Conservation (phyloP, 1,140 invertebrate species). For the Lineus longissimus region DNA sequence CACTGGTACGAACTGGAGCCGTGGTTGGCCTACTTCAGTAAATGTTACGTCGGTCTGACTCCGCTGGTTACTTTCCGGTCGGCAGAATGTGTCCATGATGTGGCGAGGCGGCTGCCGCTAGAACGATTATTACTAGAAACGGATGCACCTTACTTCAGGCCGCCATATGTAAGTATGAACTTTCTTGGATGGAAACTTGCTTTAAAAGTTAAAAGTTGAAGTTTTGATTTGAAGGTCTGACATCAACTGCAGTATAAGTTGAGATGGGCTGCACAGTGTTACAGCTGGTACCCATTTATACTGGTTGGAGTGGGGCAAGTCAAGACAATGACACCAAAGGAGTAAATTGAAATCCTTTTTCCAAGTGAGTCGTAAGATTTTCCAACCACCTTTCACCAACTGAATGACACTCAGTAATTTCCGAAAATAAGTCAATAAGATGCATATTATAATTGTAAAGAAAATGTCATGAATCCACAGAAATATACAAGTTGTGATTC, state of each 20-base stretch:
- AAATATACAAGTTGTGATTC: too few species aligned
- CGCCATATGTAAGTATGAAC: conserved; percentile 30
- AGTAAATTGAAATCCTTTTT: too few species aligned
- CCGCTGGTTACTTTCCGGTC: conserved; percentile 50
- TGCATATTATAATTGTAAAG: too few species aligned
- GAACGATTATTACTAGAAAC: conserved; percentile 55
- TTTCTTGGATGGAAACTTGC: not conserved
- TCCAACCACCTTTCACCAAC: too few species aligned
- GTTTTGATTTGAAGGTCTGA: not conserved
- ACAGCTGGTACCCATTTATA: not conserved
- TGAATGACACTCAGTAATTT: too few species aligned
- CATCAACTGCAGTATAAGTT: not conserved
- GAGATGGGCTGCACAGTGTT: not conserved
- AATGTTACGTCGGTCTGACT: conserved; percentile 55
- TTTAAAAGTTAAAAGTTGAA: not conserved
- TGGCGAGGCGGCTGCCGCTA: conserved; percentile 51
- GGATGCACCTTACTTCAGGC: conserved; percentile 58
- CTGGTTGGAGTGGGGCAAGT: too few species aligned
- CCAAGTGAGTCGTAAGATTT: too few species aligned
- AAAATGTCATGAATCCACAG: too few species aligned
- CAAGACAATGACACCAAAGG: too few species aligned
- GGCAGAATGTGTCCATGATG: conserved; percentile 41
- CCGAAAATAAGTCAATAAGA: too few species aligned
- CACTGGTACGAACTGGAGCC: conserved; percentile 38
- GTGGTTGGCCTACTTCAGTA: conserved; percentile 53